Conservation (phyloP, 2,888 invertebrate genomes). For the Boloria selene region DNA sequence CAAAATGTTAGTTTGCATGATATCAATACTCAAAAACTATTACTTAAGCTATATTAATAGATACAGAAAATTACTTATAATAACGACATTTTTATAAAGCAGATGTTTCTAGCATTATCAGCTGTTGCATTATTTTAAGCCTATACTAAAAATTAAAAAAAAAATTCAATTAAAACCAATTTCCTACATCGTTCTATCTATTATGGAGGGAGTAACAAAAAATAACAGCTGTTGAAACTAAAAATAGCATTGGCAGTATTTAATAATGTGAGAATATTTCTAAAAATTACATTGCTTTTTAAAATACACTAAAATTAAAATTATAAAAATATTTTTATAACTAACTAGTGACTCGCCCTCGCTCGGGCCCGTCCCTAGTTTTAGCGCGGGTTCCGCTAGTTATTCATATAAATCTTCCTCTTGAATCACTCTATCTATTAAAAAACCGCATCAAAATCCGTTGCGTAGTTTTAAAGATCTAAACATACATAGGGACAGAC, state of each 20-base stretch:
- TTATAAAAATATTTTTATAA: too few species aligned
- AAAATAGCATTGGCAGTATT: conserved; percentile 13
- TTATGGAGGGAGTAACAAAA: conserved; percentile 13
- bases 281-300: conserved; percentile 6
- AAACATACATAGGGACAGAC: too few species aligned
- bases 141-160: conserved; percentile 3
- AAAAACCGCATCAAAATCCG: too few species aligned
- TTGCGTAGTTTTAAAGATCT: too few species aligned
- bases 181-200: conserved; percentile 12
- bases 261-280: not conserved
- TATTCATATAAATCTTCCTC: too few species aligned
- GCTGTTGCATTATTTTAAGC: conserved; percentile 1
- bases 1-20: too few species aligned
- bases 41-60: too few species aligned
- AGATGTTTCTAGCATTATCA: conserved; percentile 7
- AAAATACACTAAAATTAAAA: not conserved
- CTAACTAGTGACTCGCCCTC: too few species aligned
- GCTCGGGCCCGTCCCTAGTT: too few species aligned
- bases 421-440: too few species aligned
- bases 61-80: not conserved
- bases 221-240: conserved; percentile 24
- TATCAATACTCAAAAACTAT: too few species aligned
- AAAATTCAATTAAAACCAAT: conserved; percentile 13
- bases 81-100: conserved; percentile 20
- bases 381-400: too few species aligned